phyloP scores from a whole-genome alignment of 2,113 vertebrate species.

The Paedocypris sp. region DNA sequence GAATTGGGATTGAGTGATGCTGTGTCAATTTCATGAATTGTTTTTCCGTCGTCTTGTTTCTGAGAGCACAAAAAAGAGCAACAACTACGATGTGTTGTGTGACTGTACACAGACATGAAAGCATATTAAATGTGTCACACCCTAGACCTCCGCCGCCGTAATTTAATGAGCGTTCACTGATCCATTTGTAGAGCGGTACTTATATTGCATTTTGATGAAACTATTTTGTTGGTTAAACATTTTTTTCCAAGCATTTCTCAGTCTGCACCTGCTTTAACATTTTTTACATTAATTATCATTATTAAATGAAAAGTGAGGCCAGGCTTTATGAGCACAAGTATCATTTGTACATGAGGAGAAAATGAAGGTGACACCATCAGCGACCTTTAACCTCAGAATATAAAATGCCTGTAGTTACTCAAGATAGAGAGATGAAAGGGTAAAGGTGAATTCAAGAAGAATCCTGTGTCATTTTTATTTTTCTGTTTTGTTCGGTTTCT shows the following conservation, averaged over 20 bases:
- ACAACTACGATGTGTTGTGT: neutral
- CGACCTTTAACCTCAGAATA: conserved; percentile 20
- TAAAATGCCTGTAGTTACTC: conserved; percentile 24
- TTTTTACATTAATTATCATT: conserved; percentile 40
- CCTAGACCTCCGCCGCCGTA: neutral
- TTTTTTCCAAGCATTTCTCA: conserved; percentile 1
- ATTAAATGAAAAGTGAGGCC: conserved; percentile 29
- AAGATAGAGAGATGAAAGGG: conserved; percentile 37
- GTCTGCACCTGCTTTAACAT: conserved; percentile 13
- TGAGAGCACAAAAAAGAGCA: neutral
- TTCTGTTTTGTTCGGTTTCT: conserved; percentile 13
- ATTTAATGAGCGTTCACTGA: neutral
- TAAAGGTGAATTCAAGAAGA: conserved; percentile 34
- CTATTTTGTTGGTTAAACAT: neutral
- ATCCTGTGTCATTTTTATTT: conserved; percentile 26
- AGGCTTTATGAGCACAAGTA: conserved; percentile 8
- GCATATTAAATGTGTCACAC: neutral
- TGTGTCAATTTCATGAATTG: conserved; percentile 7
- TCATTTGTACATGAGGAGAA: conserved; percentile 8
- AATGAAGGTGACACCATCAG: conserved; percentile 6
- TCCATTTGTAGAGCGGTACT: neutral
- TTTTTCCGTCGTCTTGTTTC: neutral
- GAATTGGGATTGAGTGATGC: conserved; percentile 18
- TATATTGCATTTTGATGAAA: neutral
- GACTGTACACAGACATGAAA: neutral